Evolutionary conservation across 2,797 vertebrate species (phyloP).

Genomic region (Darevskia nairensis): DNA sequence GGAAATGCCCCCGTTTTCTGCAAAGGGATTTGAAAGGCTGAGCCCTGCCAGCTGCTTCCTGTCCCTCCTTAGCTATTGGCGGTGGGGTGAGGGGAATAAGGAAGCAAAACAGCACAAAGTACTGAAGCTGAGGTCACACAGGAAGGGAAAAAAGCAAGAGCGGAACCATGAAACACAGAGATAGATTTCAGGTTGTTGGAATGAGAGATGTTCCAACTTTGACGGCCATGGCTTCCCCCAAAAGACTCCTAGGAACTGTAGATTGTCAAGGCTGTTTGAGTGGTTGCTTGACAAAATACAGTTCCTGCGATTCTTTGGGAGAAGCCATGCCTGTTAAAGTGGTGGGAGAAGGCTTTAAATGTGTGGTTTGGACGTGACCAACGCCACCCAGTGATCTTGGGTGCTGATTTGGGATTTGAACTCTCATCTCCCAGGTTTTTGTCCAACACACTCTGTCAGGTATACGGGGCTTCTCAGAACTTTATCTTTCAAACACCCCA

Average conservation of each 20-base stretch:
- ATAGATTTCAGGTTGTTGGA: neutral
- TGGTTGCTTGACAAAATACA: too few relatives aligned
- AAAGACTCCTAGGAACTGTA: too few relatives aligned
- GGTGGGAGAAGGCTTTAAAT: too few relatives aligned
- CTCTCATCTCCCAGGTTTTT: neutral
- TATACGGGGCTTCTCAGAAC: neutral
- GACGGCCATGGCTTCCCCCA: too few relatives aligned
- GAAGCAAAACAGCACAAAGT: conserved; percentile 2
- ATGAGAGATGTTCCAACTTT: neutral
- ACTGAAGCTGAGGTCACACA: neutral
- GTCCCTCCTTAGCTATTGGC: conserved; percentile 12
- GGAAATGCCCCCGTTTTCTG: conserved; percentile 21
- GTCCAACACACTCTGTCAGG: neutral
- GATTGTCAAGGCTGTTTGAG: too few relatives aligned
- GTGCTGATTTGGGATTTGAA: neutral
- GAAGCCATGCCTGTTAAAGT: too few relatives aligned
- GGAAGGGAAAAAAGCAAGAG: neutral
- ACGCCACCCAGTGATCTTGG: neutral
- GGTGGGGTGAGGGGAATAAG: neutral
- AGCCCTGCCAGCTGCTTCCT: conserved; percentile 16
- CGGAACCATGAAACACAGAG: neutral
- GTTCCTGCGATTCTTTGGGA: too few relatives aligned
- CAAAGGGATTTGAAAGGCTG: neutral
- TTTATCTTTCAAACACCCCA: neutral
- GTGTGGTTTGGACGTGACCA: neutral